These are phyloP conservation scores for Rhineura floridana DNA, from an alignment of 2,113 vertebrate species.

Conservation along the genomic window DNA sequence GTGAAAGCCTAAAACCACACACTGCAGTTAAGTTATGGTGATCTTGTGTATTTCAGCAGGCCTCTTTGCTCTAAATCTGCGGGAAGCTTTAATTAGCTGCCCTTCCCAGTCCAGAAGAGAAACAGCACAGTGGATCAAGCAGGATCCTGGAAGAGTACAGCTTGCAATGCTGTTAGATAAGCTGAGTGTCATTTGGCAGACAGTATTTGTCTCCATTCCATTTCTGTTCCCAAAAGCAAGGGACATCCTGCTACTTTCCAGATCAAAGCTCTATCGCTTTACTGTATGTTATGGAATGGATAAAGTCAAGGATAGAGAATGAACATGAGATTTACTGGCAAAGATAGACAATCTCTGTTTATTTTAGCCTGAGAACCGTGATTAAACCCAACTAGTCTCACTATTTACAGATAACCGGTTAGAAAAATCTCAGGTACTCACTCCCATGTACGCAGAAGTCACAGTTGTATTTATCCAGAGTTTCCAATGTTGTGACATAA, in stretches of 20 bases:
- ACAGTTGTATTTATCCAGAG: constrained; percentile 91
- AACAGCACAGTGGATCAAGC: not conserved
- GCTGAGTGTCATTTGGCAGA: not conserved
- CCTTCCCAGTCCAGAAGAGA: not conserved
- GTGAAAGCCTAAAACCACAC: not conserved
- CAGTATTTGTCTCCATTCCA: not conserved
- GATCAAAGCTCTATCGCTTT: constrained; percentile 9
- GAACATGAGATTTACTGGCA: not conserved
- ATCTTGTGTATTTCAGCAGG: not conserved
- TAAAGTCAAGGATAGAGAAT: rapidly evolving
- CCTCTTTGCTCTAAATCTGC: not conserved
- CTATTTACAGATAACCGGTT: rapidly evolving
- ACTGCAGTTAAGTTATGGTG: not conserved
- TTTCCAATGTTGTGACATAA: constrained; percentile 94
- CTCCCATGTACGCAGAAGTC: constrained; percentile 99
- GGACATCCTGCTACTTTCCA: not conserved
- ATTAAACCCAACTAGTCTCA: not conserved
- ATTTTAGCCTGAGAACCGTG: not conserved
- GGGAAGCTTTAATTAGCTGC: not conserved
- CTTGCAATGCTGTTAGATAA: not conserved
- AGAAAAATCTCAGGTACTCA: constrained; percentile 68
- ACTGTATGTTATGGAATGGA: not conserved
- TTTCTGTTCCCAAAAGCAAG: not conserved
- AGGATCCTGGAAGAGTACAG: not conserved
- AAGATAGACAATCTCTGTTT: not conserved